phyloP scores from a whole-genome alignment of 2,888 invertebrate genomes.

The Mystacides longicornis region DNA sequence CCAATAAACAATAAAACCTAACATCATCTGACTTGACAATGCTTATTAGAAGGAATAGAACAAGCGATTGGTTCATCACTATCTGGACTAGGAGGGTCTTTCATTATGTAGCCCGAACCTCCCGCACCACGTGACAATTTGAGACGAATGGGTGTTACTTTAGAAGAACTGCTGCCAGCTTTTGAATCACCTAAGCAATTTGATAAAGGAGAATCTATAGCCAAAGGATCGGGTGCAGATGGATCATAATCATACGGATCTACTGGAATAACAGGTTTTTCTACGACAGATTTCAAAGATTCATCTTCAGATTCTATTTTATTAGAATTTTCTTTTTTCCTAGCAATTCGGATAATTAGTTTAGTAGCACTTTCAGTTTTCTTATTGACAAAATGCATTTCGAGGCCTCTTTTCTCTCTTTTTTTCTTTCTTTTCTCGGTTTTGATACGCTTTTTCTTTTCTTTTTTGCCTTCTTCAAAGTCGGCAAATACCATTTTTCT shows the following conservation, averaged over 20 bases:
- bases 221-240: slow-evolving; percentile 42
- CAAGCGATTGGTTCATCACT: slow-evolving; percentile 32
- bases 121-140: slow-evolving; percentile 76
- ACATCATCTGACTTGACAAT: slow-evolving; percentile 83
- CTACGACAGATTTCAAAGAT: slow-evolving; percentile 13
- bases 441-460: slow-evolving; percentile 41
- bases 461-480: slow-evolving; percentile 63
- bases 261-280: slow-evolving; percentile 11
- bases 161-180: slow-evolving; percentile 54
- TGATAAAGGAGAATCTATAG: slow-evolving; percentile 36
- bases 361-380: slow-evolving; percentile 60
- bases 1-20: neutral
- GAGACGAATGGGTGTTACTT: slow-evolving; percentile 73
- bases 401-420: slow-evolving; percentile 32
- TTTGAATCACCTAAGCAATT: slow-evolving; percentile 34
- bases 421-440: slow-evolving; percentile 50
- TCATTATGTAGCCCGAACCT: slow-evolving; percentile 63
- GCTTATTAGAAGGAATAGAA: slow-evolving; percentile 63
- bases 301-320: slow-evolving; percentile 28
- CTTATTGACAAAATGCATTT: slow-evolving; percentile 40
- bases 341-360: slow-evolving; percentile 67
- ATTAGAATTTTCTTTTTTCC: slow-evolving; percentile 40
- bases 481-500: slow-evolving; percentile 77
- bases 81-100: slow-evolving; percentile 33
- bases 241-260: slow-evolving; percentile 47